Conservation (phyloP, 53 echinoderm and acorn worm genomes). For the Zoroaster sp. region DNA sequence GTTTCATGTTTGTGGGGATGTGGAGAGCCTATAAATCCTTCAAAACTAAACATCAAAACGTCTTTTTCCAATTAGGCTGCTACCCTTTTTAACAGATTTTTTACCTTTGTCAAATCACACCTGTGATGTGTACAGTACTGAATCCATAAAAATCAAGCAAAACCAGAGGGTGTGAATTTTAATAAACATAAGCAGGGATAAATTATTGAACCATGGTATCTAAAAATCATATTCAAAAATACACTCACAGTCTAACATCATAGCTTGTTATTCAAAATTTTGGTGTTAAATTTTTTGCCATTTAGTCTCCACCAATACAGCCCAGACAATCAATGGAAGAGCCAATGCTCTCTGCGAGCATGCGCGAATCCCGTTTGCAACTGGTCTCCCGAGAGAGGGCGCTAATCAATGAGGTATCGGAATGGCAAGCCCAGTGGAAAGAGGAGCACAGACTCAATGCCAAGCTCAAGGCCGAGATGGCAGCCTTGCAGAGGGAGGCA, state of each 20-base stretch:
- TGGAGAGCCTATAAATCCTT: too few species aligned
- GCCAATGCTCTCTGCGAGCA: slow-evolving; percentile 69
- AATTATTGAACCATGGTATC: background rate
- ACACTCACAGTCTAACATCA: background rate
- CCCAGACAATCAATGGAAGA: slow-evolving; percentile 67
- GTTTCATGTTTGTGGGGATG: too few species aligned
- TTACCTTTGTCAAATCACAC: too few species aligned
- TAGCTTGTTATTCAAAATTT: background rate
- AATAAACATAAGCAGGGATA: too few species aligned
- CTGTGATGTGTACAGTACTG: too few species aligned
- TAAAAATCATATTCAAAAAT: background rate
- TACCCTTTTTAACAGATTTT: too few species aligned
- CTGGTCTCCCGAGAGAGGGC: slow-evolving; percentile 90
- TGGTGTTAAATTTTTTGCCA: background rate
- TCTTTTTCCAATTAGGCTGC: too few species aligned
- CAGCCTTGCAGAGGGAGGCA: slow-evolving; percentile 69
- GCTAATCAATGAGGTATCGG: slow-evolving; percentile 83
- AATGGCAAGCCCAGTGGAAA: slow-evolving; percentile 98
- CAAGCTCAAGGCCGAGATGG: slow-evolving; percentile 90
- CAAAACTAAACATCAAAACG: too few species aligned
- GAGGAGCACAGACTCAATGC: slow-evolving; percentile 86
- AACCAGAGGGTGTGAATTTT: too few species aligned
- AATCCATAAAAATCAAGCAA: too few species aligned
- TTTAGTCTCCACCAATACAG: slow-evolving; percentile 12
- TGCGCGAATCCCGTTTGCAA: slow-evolving; percentile 75